Percentiles rank a stretch among this genome's conserved stretches.
Evolutionary conservation across 2,888 invertebrate species (phyloP).

Genomic region (Pheosia gnoma): DNA sequence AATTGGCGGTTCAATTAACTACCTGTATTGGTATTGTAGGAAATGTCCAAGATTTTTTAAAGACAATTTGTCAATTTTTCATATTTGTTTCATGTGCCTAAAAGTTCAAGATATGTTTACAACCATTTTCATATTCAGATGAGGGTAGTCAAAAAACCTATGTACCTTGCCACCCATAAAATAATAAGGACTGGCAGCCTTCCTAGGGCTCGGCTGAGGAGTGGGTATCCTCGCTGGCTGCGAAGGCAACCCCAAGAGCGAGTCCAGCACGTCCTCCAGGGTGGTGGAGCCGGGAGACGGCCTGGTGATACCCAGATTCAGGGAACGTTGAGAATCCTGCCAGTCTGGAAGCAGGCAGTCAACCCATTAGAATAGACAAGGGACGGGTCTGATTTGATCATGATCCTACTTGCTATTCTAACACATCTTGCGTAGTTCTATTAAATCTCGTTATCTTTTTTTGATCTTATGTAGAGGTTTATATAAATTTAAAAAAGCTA

Average conservation of each 20-base stretch:
- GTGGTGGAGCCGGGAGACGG: slow-evolving; percentile 93
- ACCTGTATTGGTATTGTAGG: too few relatives aligned
- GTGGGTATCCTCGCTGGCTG: slow-evolving; percentile 90
- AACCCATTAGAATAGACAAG: slow-evolving; percentile 18
- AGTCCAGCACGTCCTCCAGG: slow-evolving; percentile 96
- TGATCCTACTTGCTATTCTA: too few relatives aligned
- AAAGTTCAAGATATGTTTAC: too few relatives aligned
- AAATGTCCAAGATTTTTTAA: too few relatives aligned
- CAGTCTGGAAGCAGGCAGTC: slow-evolving; percentile 71
- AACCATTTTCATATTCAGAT: not conserved
- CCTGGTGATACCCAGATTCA: slow-evolving; percentile 83
- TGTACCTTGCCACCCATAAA: slow-evolving; percentile 78
- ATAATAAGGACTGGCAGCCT: slow-evolving; percentile 76
- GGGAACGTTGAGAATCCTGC: slow-evolving; percentile 77
- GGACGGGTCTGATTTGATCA: not conserved
- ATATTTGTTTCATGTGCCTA: too few relatives aligned
- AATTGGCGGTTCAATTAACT: too few relatives aligned
- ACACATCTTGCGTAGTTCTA: not conserved
- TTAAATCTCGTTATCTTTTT: too few relatives aligned
- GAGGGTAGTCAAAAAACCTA: slow-evolving; percentile 16
- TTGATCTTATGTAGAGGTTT: too few relatives aligned
- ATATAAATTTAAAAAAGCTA: not conserved
- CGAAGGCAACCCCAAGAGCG: slow-evolving; percentile 92
- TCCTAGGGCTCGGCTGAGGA: slow-evolving; percentile 82
- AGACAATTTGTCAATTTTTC: too few relatives aligned